Evolutionary conservation across 2,888 invertebrate species (phyloP), one percentile per base, ranked within the genome.

Genomic region (Alitta virens): DNA sequence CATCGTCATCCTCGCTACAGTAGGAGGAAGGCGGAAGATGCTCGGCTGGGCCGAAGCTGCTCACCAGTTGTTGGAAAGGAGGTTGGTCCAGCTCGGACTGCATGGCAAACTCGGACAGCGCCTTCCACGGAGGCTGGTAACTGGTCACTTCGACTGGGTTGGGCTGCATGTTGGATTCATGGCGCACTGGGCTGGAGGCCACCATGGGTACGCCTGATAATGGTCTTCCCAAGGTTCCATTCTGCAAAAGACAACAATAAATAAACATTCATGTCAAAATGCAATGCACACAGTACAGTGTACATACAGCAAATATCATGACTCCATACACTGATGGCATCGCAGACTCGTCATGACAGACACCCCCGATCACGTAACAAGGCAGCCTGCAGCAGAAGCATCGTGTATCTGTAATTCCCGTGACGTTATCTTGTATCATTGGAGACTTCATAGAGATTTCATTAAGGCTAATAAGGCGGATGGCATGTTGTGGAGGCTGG

Each of bases 21-120:
- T n/a, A n/a, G 2, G 66, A 62, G 46, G 54, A 43, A 27, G 42
- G 54, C 16, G 27, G 54, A 46, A 27, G 54, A n/a, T n/a, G n/a
- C n/a, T n/a, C n/a, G n/a, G n/a, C n/a, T 9, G 55, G 49, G n/a
- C 2, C 38, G 23, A 61, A 68, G 38, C 65, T 73, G 83, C 91
- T 95, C 76, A 97, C 94, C 75, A 97, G 87, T 82, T 96, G 96
- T 82, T 96, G 96, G 84, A 95, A 97, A 72, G 95, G 94, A 16
- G 95, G 93, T 78, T 89, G 85, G 75, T 96, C 96, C 64, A 95
- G 86, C 83, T 96, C 95, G 7, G 46, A 50, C 52, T 95, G 94
- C 73, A 95, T 88, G 68, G 95, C 95, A 85, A 95, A 96, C 84
- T 96, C 96, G 60, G 91, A 91, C 60, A 96, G 88, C 67, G 95